These are phyloP conservation scores for Drosophila albomicans DNA, from an alignment of 1,140 invertebrate species.

Conservation along the genomic window DNA sequence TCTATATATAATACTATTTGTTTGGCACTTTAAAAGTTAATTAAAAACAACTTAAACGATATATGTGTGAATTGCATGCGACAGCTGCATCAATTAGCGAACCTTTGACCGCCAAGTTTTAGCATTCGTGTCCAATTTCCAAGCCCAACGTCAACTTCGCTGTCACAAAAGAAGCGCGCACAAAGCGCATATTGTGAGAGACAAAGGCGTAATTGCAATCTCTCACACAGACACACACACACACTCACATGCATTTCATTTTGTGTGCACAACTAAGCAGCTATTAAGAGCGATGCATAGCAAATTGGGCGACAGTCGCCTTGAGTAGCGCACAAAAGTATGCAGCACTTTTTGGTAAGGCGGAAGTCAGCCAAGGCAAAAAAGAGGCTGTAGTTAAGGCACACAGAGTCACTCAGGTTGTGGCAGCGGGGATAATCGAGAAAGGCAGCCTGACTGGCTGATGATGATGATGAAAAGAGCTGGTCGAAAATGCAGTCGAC, in stretches of 20 bases:
- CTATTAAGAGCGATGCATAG: slow-evolving; percentile 69
- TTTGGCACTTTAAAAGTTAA: slow-evolving; percentile 45
- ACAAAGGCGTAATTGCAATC: slow-evolving; percentile 72
- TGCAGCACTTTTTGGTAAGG: slow-evolving; percentile 53
- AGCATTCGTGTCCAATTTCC: slow-evolving; percentile 48
- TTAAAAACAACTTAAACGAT: slow-evolving; percentile 56
- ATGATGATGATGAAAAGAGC: slow-evolving; percentile 34
- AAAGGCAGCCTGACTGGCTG: slow-evolving; percentile 21
- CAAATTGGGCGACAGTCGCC: slow-evolving; percentile 73
- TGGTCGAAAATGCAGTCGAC: slow-evolving; percentile 24
- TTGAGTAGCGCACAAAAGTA: slow-evolving; percentile 63
- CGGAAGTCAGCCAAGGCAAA: slow-evolving; percentile 69
- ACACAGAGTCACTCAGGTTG: no score
- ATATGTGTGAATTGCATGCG: slow-evolving; percentile 15
- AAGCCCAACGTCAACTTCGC: slow-evolving; percentile 43
- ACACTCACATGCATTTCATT: slow-evolving; percentile 8
- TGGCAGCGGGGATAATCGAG: slow-evolving; percentile 17
- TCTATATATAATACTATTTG: neutral
- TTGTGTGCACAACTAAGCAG: slow-evolving; percentile 57
- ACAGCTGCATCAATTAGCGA: slow-evolving; percentile 10
- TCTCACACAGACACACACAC: slow-evolving; percentile 38
- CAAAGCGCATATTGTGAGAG: slow-evolving; percentile 45
- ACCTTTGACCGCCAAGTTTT: slow-evolving; percentile 29
- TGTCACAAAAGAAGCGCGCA: slow-evolving; percentile 34
- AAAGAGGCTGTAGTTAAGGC: neutral